Base-by-base conservation (phyloP, 2,888 invertebrate species). In the Lasioglossum marginatum region DNA sequence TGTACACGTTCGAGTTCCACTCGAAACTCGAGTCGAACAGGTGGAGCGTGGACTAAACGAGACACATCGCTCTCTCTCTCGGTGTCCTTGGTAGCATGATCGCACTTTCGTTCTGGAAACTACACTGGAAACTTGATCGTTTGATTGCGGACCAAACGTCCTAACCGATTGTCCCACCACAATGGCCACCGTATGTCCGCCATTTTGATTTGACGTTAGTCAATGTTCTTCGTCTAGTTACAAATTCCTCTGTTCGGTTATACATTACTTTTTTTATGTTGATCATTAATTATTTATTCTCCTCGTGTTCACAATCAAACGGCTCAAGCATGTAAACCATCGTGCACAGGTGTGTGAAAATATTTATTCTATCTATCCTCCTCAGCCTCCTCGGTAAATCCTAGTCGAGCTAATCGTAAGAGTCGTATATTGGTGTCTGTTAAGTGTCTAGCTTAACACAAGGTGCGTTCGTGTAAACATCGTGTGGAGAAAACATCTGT, bases 341-440 rank as follows among this genome's bases (percentile, higher is more conserved):
- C 60, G 60, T 60, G 60, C 27, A 27, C 66, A 66, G 66, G 34
- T 66, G 66, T 66, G 66, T 19, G 10, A 2, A 23, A 52, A 8
- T 0, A 23, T 23, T 23, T 40, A 19, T 70, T 71, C 31, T 71
- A 12, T 27, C 60, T 23, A 45, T 31, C n/a, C 37, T 37, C 23
- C 57, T 16, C 12, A 40, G 27, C 8, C 37, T 70, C 52, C 37
- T 52, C 52, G 27, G 37, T 45, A 14, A 19, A 45, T 45, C 4
- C 16, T 45, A 66, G 34, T 37, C 27, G 16, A 10, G 19, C 82
- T 72, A 83, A 66, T 37, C 23, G 19, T 73, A 12, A 43, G 83
- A 43, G 83, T 82, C 0, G 48, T 80, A 43, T 19, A 66, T 16
- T 40, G 8, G 76, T 77, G 66, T 77, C n/a, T 23, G 37, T 37